These are phyloP conservation scores for Galbula dea DNA, from an alignment of 2,113 vertebrate genomes.

Conservation along the genomic window DNA sequence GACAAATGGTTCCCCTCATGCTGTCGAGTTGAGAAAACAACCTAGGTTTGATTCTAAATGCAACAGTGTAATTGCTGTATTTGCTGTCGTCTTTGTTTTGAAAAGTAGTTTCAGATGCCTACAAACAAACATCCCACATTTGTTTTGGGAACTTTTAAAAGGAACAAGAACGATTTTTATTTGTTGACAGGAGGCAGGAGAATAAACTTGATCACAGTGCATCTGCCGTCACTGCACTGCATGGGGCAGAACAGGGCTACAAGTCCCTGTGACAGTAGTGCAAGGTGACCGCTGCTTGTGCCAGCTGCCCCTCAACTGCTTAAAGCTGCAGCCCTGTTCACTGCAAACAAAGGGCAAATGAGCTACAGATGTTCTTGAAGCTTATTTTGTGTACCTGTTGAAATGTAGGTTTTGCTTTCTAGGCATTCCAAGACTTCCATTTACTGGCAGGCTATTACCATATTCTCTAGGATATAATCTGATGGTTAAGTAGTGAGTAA, in stretches of 20 bases:
- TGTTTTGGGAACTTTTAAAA: neutral
- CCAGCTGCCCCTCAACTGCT: neutral
- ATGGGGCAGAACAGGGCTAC: neutral
- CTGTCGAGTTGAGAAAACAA: neutral
- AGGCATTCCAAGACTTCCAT: neutral
- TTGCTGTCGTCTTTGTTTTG: neutral
- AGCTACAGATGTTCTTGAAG: neutral
- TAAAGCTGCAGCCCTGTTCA: neutral
- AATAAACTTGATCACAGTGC: neutral
- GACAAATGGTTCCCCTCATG: neutral
- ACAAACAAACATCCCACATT: neutral
- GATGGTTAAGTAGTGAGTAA: neutral
- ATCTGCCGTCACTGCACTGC: fast-evolving
- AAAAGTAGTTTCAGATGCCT: neutral
- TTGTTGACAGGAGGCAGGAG: neutral
- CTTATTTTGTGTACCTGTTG: neutral
- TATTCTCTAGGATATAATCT: neutral
- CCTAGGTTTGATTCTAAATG: neutral
- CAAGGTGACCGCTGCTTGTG: neutral
- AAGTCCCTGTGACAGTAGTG: neutral
- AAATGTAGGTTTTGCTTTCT: neutral
- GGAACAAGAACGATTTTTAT: neutral
- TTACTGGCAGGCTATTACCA: neutral
- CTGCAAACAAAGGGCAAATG: neutral
- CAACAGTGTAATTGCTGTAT: neutral